A percentile compares a stretch with the other conserved stretches of the same genome.
phyloP scores from a whole-genome alignment of 1,140 invertebrate genomes.

The Lucilia sericata region DNA sequence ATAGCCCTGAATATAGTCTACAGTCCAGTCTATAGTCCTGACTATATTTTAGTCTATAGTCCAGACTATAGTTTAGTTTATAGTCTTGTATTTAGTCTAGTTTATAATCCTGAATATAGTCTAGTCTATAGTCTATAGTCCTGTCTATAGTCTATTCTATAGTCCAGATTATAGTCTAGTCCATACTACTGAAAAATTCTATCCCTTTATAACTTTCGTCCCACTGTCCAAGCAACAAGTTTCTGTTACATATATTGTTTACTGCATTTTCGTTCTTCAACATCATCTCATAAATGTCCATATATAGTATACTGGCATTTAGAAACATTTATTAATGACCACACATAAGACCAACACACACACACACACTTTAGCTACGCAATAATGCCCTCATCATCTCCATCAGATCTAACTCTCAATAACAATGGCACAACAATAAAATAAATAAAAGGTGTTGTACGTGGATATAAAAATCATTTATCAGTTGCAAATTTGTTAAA shows the following conservation, averaged over 20 bases:
- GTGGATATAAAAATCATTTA: constrained; percentile 60
- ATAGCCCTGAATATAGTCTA: too few relatives aligned
- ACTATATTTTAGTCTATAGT: too few relatives aligned
- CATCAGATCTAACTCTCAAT: neutral
- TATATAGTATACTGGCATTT: constrained; percentile 21
- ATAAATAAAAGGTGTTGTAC: constrained; percentile 43
- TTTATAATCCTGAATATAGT: too few relatives aligned
- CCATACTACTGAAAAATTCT: too few relatives aligned
- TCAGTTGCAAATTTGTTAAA: constrained; percentile 61
- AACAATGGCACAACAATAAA: neutral
- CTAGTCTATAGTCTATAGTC: too few relatives aligned
- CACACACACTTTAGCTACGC: constrained; percentile 13
- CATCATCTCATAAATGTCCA: constrained; percentile 51
- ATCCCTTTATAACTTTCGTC: neutral
- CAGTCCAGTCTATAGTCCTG: too few relatives aligned
- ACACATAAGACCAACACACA: neutral
- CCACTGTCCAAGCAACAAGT: neutral
- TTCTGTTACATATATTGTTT: neutral
- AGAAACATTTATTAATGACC: constrained; percentile 60
- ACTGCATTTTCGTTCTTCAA: constrained; percentile 36
- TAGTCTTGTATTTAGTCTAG: too few relatives aligned
- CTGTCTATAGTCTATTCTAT: too few relatives aligned
- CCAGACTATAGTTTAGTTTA: too few relatives aligned
- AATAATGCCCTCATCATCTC: neutral
- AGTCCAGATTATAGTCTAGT: too few relatives aligned